Base-by-base conservation (phyloP, 1,140 invertebrate genomes). In the Diabrotica undecimpunctata region DNA sequence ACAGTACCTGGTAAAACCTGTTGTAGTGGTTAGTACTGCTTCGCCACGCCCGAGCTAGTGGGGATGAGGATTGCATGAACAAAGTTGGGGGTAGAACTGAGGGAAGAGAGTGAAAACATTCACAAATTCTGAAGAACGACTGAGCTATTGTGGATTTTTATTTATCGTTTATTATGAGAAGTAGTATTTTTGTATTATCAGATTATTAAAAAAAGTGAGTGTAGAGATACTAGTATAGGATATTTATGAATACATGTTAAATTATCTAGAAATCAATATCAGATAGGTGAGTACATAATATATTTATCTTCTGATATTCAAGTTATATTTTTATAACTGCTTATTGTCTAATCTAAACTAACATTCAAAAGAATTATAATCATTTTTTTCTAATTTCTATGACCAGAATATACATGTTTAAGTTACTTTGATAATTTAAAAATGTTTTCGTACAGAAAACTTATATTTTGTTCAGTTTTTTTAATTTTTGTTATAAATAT, bases 1-100 rank as follows among this genome's bases (percentile, higher is more conserved):
- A 9, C 77, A 77, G 64, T 79, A 79, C 66, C 69, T 79, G 2
- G 75, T 79, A 2, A 79, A 79, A 66, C 76, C 76, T 7, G 71
- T 75, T 10, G 78, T 79, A 5, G 75, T 78, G 41, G 75, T 77
- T 2, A 78, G 75, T 58, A 76, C 77, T 9, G 70, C 74, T 35
- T 67, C 66, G 35, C 74, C 68, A 9, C 66, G 77, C 51, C 71
- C 76, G 8, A 78, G 77, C 73, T 78, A 70, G 69, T 70, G 35
- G 52, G 53, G 61, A 12, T 62, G 10, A 37, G 11, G 10, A 54
- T 9, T n/a, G 5, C 8, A 54, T n/a, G 53, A 54, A n/a, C 9
- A 51, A 12, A 11, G 46, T 51, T 12, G 46, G 46, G 46, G 9
- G 9, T 10, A 51, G 46, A 51, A 51, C 12, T 51, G 9, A 51